Conservation (phyloP, 2,888 invertebrate species). For the Cheilosia scutellata region DNA sequence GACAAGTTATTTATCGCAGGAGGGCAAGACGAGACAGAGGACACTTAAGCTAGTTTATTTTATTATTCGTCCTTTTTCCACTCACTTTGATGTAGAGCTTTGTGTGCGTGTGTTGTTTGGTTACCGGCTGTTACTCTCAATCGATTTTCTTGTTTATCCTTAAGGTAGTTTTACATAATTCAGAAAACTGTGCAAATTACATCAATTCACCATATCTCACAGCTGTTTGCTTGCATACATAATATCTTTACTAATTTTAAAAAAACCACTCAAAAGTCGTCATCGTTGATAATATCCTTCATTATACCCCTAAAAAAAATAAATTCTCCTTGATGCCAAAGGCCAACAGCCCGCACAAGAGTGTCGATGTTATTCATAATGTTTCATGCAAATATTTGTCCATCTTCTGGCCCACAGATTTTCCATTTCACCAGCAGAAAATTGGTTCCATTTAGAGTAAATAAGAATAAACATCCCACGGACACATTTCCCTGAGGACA, state of each 20-base stretch:
- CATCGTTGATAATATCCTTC: too few relatives aligned
- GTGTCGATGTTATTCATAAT: constrained; percentile 10
- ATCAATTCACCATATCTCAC: neutral
- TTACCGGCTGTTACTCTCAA: constrained; percentile 56
- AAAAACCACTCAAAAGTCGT: too few relatives aligned
- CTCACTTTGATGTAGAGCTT: neutral
- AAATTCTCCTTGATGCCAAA: neutral
- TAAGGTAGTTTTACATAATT: constrained; percentile 2
- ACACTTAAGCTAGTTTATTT: constrained; percentile 34
- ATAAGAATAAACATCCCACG: constrained; percentile 26
- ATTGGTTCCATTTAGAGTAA: constrained; percentile 34
- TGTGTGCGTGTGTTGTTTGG: neutral
- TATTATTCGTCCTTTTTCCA: constrained; percentile 3
- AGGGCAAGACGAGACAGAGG: neutral
- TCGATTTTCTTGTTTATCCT: constrained; percentile 41
- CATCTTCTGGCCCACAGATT: neutral
- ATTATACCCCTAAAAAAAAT: too few relatives aligned
- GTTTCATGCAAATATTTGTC: constrained; percentile 16
- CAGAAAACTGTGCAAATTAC: neutral
- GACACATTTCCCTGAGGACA: constrained; percentile 5
- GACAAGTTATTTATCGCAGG: constrained; percentile 47
- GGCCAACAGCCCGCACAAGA: neutral
- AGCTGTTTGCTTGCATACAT: too few relatives aligned
- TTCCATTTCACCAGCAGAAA: neutral
- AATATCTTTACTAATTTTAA: too few relatives aligned